These are phyloP conservation scores for Eilema griseolum DNA, from an alignment of 2,888 invertebrate genomes.

Conservation along the genomic window DNA sequence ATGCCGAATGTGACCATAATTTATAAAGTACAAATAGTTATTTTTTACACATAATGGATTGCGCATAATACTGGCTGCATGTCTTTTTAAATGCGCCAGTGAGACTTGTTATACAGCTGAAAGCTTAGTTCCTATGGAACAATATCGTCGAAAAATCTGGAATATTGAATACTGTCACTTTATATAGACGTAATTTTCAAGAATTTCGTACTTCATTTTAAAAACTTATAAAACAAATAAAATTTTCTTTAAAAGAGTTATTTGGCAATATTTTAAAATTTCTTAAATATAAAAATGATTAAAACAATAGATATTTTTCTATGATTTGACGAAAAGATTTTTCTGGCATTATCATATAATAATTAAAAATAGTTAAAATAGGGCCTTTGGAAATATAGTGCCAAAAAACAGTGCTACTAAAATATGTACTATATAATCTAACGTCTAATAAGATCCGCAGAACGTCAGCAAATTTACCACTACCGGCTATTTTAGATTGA, in stretches of 20 bases:
- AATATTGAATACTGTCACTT: background rate
- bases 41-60: too few species aligned
- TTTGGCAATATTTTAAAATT: background rate
- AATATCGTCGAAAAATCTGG: background rate
- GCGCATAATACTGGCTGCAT: too few species aligned
- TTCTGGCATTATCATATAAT: background rate
- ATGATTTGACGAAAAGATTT: background rate
- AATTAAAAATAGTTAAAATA: conserved; percentile 18
- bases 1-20: too few species aligned
- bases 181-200: background rate
- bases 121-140: background rate
- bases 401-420: conserved; percentile 38
- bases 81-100: background rate
- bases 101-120: background rate
- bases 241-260: background rate
- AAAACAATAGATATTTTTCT: background rate
- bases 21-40: too few species aligned
- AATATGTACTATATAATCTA: conserved; percentile 39
- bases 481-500: conserved; percentile 65
- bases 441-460: conserved; percentile 51
- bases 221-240: background rate
- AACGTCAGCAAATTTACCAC: conserved; percentile 53
- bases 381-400: conserved; percentile 25
- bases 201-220: background rate
- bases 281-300: background rate